Evolutionary conservation across 2,888 invertebrate species (phyloP).

Genomic region (Macropis europaea): DNA sequence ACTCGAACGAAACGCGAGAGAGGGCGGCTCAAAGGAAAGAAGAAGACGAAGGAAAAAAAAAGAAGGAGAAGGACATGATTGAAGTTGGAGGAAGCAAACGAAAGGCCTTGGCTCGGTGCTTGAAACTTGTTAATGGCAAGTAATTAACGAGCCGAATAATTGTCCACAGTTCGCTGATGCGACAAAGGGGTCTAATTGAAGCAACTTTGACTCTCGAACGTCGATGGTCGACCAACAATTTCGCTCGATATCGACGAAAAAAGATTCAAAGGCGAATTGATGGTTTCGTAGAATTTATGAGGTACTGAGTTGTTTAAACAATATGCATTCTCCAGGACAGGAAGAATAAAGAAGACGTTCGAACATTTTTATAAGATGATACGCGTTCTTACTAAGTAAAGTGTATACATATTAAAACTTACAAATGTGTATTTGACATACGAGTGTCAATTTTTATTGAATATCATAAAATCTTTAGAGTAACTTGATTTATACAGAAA

Average conservation of each 20-base stretch:
- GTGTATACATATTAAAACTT: too few relatives aligned
- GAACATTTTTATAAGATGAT: too few relatives aligned
- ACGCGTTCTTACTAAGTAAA: too few relatives aligned
- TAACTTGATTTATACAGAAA: too few relatives aligned
- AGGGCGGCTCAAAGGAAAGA: background rate
- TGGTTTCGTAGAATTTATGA: too few relatives aligned
- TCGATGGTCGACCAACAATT: background rate
- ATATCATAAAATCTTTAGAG: too few relatives aligned
- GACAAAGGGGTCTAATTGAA: slow-evolving; percentile 28
- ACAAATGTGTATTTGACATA: too few relatives aligned
- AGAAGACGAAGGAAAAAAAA: background rate
- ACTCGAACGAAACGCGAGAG: background rate
- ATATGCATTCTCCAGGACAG: too few relatives aligned
- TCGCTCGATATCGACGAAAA: background rate
- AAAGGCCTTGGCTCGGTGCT: slow-evolving; percentile 26
- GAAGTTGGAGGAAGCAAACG: slow-evolving; percentile 3
- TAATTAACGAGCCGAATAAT: slow-evolving; percentile 47
- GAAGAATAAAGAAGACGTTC: too few relatives aligned
- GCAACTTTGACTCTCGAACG: background rate
- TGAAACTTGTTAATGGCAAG: slow-evolving; percentile 30
- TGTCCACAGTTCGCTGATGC: slow-evolving; percentile 22
- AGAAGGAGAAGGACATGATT: background rate
- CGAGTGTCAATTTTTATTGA: too few relatives aligned
- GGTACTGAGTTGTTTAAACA: too few relatives aligned
- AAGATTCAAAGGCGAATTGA: too few relatives aligned